phyloP scores from a whole-genome alignment of 2,888 invertebrate genomes.

The Eristalis tenax region DNA sequence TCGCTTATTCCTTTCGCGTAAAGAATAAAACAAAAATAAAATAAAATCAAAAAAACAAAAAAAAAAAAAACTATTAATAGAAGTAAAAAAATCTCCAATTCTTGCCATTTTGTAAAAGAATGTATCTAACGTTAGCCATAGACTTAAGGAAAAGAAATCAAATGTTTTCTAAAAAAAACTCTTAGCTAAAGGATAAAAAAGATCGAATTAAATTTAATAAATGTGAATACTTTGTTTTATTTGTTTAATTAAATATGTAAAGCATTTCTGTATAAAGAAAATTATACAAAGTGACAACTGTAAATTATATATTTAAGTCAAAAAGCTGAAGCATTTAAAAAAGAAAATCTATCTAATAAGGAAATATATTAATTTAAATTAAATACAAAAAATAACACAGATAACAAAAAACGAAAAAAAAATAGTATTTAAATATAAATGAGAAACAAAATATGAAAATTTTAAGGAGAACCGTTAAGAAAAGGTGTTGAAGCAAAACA shows the following conservation, averaged over 20 bases:
- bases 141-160: conserved; percentile 33
- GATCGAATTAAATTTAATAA: conserved; percentile 25
- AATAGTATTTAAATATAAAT: conserved; percentile 46
- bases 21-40: background rate
- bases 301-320: conserved; percentile 59
- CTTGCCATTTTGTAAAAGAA: conserved; percentile 67
- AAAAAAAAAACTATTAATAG: background rate
- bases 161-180: conserved; percentile 36
- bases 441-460: conserved; percentile 17
- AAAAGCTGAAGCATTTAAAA: conserved; percentile 61
- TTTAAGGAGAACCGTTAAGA: background rate
- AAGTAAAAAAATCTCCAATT: conserved; percentile 51
- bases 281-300: conserved; percentile 58
- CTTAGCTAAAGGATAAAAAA: conserved; percentile 64
- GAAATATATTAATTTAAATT: conserved; percentile 68
- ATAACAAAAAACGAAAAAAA: conserved; percentile 20
- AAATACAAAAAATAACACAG: conserved; percentile 31
- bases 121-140: conserved; percentile 55
- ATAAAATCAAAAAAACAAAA: background rate
- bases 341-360: conserved; percentile 61
- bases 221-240: conserved; percentile 57
- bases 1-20: conserved; percentile 6
- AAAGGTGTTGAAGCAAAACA: conserved; percentile 1
- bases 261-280: conserved; percentile 62
- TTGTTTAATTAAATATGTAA: conserved; percentile 56